These are phyloP conservation scores for Oryzias dopingdopingensis DNA, from an alignment of 2,797 vertebrate species.

Conservation along the genomic window DNA sequence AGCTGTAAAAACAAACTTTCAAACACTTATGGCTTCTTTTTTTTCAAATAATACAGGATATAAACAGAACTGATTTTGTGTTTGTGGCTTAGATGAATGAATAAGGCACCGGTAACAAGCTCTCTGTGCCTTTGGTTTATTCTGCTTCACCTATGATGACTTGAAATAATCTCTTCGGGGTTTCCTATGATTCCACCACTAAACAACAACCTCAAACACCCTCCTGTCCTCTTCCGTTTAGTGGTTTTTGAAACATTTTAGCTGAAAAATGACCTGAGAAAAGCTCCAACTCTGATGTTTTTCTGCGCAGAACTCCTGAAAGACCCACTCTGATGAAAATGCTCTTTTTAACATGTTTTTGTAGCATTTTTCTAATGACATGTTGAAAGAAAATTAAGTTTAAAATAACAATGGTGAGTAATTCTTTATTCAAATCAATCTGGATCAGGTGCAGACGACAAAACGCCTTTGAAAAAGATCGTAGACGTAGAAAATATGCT, in stretches of 20 bases:
- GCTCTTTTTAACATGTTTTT: not conserved
- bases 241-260: slow-evolving; percentile 1
- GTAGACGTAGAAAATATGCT: no score
- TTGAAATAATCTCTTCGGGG: not conserved
- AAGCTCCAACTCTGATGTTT: not conserved
- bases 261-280: slow-evolving; percentile 21
- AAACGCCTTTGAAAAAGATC: no score
- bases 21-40: not conserved
- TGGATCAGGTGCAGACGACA: no score
- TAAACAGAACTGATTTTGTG: slow-evolving; percentile 11
- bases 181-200: not conserved
- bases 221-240: not conserved
- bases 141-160: not conserved
- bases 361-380: not conserved
- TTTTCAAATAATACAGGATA: not conserved
- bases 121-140: slow-evolving; percentile 62
- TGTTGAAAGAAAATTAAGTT: no score
- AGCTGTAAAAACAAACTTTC: no score
- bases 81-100: slow-evolving; percentile 32
- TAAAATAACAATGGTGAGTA: no score
- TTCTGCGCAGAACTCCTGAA: not conserved
- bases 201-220: not conserved
- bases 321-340: not conserved
- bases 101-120: slow-evolving; percentile 63
- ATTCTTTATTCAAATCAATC: no score